Evolutionary conservation across 2,797 vertebrate genomes (phyloP).

Genomic region (Xyrichtys novacula): DNA sequence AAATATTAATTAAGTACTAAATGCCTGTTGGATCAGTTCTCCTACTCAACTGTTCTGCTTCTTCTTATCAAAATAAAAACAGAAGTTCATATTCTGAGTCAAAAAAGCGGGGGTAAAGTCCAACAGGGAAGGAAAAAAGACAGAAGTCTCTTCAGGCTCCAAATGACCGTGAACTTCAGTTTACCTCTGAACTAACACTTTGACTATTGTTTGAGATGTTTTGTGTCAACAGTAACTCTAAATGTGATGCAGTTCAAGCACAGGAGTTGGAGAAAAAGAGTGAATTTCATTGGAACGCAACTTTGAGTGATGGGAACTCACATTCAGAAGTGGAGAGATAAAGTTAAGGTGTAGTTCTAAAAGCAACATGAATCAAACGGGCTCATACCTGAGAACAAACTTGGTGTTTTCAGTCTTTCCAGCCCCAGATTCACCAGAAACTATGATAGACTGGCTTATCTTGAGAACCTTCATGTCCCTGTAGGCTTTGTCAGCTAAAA

Average conservation of each 20-base stretch:
- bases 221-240: no score
- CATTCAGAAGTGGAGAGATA: neutral
- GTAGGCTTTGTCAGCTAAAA: conserved; percentile 95
- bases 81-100: no score
- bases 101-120: no score
- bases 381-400: conserved; percentile 94
- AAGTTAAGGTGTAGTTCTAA: neutral
- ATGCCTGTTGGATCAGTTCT: neutral
- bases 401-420: conserved; percentile 99
- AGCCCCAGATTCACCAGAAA: conserved; percentile 98
- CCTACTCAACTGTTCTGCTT: neutral
- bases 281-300: no score
- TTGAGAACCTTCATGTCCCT: conserved; percentile 98
- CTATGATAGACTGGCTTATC: conserved; percentile 98
- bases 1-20: neutral
- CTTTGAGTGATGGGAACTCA: neutral
- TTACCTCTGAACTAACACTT: no score
- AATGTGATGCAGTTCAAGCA: no score
- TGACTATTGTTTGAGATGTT: no score
- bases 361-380: neutral
- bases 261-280: no score
- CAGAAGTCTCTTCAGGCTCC: no score
- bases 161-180: no score
- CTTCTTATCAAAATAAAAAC: no score
- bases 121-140: no score